phyloP scores from a whole-genome alignment of 2,797 vertebrate species.

The Darevskia nairensis region DNA sequence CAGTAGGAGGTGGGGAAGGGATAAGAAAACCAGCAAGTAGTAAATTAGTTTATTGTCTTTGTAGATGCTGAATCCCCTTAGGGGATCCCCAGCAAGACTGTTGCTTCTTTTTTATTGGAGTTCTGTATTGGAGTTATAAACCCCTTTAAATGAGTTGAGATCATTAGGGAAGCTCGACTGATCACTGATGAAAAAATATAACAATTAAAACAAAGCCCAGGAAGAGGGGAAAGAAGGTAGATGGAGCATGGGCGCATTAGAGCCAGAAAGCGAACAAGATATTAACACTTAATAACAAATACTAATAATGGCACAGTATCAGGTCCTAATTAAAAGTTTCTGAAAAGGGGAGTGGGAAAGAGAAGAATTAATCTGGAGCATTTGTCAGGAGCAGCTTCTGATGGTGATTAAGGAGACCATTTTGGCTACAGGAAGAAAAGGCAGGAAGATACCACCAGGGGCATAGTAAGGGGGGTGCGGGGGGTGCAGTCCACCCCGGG shows the following conservation, averaged over 20 bases:
- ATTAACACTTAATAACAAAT: slow-evolving; percentile 81
- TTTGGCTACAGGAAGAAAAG: neutral
- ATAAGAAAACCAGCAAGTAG: slow-evolving; percentile 47
- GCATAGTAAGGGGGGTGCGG: too few relatives aligned
- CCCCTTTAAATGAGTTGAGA: slow-evolving; percentile 78
- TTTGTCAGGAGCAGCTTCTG: slow-evolving; percentile 30
- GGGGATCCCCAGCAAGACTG: slow-evolving; percentile 70
- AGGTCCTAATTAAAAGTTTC: slow-evolving; percentile 81
- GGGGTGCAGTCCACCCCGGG: too few relatives aligned
- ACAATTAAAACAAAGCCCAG: slow-evolving; percentile 79
- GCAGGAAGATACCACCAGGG: fast-evolving
- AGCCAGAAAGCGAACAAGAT: slow-evolving; percentile 46
- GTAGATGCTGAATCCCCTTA: slow-evolving; percentile 69
- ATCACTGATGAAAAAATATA: slow-evolving; percentile 82
- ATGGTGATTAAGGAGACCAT: neutral
- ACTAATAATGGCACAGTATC: slow-evolving; percentile 75
- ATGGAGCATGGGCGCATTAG: slow-evolving; percentile 46
- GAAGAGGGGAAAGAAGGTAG: slow-evolving; percentile 60
- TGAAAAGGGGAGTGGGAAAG: slow-evolving; percentile 67
- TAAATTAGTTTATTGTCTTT: slow-evolving; percentile 74
- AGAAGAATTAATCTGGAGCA: slow-evolving; percentile 63
- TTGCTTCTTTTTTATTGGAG: slow-evolving; percentile 79
- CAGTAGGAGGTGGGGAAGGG: slow-evolving; percentile 32
- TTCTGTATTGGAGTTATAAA: slow-evolving; percentile 76
- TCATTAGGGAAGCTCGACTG: slow-evolving; percentile 82